Conservation (phyloP, 2,888 invertebrate genomes). For the Scelioninae gen. 1 region DNA sequence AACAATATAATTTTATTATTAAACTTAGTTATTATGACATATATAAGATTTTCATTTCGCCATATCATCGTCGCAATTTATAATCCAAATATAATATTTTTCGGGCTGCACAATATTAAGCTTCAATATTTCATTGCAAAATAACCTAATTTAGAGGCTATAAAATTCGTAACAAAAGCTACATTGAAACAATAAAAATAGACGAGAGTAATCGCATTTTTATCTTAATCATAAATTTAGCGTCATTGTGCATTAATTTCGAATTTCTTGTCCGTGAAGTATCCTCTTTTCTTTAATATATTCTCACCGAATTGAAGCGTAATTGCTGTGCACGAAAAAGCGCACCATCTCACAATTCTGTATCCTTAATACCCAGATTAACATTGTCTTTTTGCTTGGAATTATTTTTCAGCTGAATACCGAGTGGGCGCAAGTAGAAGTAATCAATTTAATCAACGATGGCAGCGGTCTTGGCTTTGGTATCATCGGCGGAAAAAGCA, state of each 20-base stretch:
- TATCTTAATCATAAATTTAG: slow-evolving; percentile 2
- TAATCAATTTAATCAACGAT: slow-evolving; percentile 98
- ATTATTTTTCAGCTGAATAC: slow-evolving; percentile 92
- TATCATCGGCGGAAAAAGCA: slow-evolving; percentile 98
- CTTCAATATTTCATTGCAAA: background rate
- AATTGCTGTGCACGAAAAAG: slow-evolving; percentile 8
- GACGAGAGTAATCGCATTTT: background rate
- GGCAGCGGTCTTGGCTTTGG: slow-evolving; percentile 99
- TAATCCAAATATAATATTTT: background rate
- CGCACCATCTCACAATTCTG: slow-evolving; percentile 4
- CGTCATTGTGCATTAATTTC: background rate
- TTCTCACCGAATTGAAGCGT: background rate
- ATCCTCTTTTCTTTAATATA: background rate
- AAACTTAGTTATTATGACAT: no score
- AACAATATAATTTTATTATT: background rate
- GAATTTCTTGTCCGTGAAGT: background rate
- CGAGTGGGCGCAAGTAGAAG: slow-evolving; percentile 99
- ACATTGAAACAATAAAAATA: background rate
- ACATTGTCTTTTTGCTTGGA: slow-evolving; percentile 18
- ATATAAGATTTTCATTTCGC: background rate
- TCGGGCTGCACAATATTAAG: background rate
- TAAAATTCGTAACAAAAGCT: background rate
- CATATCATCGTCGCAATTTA: background rate
- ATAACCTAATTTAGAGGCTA: background rate
- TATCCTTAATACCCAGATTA: slow-evolving; percentile 7